Percentiles rank a stretch among this genome's conserved stretches.
These are phyloP conservation scores for Lepus timidus DNA, from an alignment of 2,113 vertebrate genomes.

Conservation along the genomic window DNA sequence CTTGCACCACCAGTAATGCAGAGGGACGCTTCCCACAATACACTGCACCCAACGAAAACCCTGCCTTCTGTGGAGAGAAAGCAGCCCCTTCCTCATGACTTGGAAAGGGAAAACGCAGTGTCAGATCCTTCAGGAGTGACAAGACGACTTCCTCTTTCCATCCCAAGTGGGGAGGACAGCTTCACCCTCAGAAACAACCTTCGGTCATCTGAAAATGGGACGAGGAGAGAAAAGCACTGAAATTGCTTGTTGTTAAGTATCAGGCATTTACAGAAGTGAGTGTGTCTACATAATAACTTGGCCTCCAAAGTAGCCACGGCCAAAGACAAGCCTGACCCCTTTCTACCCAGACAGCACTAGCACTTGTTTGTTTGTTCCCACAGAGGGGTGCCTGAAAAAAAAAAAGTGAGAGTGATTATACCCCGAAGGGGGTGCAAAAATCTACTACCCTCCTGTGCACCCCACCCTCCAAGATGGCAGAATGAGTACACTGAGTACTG, in stretches of 20 bases:
- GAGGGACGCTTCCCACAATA: constrained; percentile 55
- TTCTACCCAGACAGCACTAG: not conserved
- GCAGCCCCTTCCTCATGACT: not conserved
- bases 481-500: not conserved
- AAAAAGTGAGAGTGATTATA: not conserved
- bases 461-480: not conserved
- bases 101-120: constrained; percentile 56
- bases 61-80: not conserved
- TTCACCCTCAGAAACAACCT: constrained; percentile 61
- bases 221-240: not conserved
- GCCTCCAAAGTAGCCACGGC: not conserved
- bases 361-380: not conserved
- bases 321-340: not conserved
- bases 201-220: constrained; percentile 36
- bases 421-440: not conserved
- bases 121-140: constrained; percentile 26
- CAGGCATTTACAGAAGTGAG: not conserved
- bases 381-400: not conserved
- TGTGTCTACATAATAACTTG: not conserved
- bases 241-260: not conserved
- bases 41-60: constrained; percentile 13
- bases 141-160: constrained; percentile 54
- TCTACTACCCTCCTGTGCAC: not conserved
- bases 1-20: constrained; percentile 56
- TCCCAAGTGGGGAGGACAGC: not conserved